Base-by-base conservation (phyloP, 2,888 invertebrate genomes). In the Oligia strigilis region DNA sequence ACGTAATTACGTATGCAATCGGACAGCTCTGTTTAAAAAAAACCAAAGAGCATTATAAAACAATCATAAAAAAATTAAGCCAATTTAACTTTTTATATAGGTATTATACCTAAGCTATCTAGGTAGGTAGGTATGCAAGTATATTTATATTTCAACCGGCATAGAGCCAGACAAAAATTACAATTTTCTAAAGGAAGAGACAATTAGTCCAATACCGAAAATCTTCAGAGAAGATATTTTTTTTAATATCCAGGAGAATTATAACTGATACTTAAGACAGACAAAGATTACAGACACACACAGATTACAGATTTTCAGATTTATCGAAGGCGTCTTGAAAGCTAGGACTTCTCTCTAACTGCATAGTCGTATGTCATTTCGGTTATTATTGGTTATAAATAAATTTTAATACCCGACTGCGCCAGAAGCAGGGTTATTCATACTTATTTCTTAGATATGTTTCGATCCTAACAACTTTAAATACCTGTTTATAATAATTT, bases 401-500 rank as follows among this genome's bases (percentile, higher is more conserved):
- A 36, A 2, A 77, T 36, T 65, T 1, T 36, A 36, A 3, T 36
- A 3, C 36, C 36, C 36, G 36, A 36, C 36, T 36, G 36, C 36
- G 36, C 36, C 36, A 36, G 36, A 36, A 36, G 36, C 3, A 36
- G 36, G 36, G 0, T 36, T 43, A 75, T 29, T 49, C 62, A 19
- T 40, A 19, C n/a, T 36, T n/a, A 5, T 60, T 60, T 29, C 46
- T 73, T 46, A 55, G 6, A 2, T 14, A 74, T 49, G n/a, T 70
- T 52, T 62, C 60, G 13, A 58, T 43, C 17, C 43, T 43, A 49
- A 75, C 29, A 64, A 55, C 8, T 64, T 77, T 23, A 43, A 64
- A 76, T 52, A 77, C 76, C 62, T 29, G 64, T 43, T 76, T 29
- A 43, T 46, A 73, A 29, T 43, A 73, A 29, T 43, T 75, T 55